Base-by-base conservation (phyloP, 2,797 vertebrate genomes). In the Myoxocephalus aenaeus region DNA sequence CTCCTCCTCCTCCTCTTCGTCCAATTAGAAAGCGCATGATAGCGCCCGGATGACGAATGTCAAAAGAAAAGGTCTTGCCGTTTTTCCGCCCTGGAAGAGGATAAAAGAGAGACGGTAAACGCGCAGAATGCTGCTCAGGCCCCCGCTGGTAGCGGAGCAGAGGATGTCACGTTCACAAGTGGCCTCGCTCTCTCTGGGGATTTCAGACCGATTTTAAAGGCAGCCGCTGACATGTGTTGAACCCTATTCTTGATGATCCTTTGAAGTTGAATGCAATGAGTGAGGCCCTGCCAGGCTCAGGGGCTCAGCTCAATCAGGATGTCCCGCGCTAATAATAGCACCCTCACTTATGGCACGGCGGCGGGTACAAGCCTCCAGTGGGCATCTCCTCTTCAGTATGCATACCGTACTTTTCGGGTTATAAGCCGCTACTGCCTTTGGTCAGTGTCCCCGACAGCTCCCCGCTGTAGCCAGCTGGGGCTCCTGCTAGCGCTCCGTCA, bases 171-270 rank as follows among this genome's bases (percentile, higher is more conserved):
- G 71, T 70, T 73, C 80, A 67, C 81, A 38, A 32, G 56, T 46
- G 75, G 80, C 70, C 84, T 81, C 48, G 6, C 74, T 68, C 71
- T 81, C 84, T 34, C 77, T 63, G 48, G 68, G 84, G 86, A 90
- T 86, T 87, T 90, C 81, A 84, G 72, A 86, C 83, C 73, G 85
- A 88, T 87, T 90, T 90, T 71, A 73, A 29, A 89, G 87, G 81
- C 66, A 80, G 79, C 46, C 40, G 14, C 79, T 71, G 80, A 80
- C 68, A 79, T 83, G 88, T 36, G 22, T 85, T 86, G 73, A 89
- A 90, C 84, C 83, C 88, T 80, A 86, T 86, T 89, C 81, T 83
- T 73, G 63, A 53, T 68, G 78, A 72, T 75, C 72, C 77, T 93
- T 90, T 91, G 89, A 91, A 90, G 88, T 89, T 80, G 73, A 84